These are phyloP conservation scores for Mus spicilegus DNA, from an alignment of 2,113 vertebrate genomes.

Conservation along the genomic window DNA sequence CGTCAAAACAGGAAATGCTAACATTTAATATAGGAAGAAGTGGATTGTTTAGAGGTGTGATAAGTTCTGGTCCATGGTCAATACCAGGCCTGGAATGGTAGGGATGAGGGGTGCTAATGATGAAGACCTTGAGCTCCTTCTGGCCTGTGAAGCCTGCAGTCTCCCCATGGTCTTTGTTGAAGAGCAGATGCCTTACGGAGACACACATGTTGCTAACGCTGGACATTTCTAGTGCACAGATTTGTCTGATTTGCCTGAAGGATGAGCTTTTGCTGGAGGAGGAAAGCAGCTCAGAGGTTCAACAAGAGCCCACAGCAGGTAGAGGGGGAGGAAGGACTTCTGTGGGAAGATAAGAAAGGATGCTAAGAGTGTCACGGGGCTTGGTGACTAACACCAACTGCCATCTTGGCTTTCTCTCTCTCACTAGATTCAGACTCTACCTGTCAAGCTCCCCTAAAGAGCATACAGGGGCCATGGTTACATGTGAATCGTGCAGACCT, in stretches of 20 bases:
- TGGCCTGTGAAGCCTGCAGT: not conserved
- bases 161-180: conserved; percentile 19
- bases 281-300: not conserved
- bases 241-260: conserved; percentile 46
- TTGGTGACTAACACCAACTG: not conserved
- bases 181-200: not conserved
- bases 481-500: not conserved
- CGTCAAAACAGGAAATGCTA: not conserved
- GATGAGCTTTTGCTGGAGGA: not conserved
- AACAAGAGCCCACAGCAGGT: not conserved
- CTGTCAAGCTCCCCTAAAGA: not conserved
- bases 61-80: not conserved
- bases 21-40: not conserved
- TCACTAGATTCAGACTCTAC: not conserved
- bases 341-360: not conserved
- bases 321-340: not conserved
- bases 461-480: not conserved
- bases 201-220: not conserved
- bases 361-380: too few relatives aligned
- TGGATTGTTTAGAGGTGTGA: not conserved
- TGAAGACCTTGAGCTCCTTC: not conserved
- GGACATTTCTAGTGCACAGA: not conserved
- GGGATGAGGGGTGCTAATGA: not conserved
- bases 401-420: not conserved
- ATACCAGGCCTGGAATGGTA: not conserved